These are phyloP conservation scores for Pollenia amentaria DNA, from an alignment of 2,888 invertebrate species.

Conservation along the genomic window DNA sequence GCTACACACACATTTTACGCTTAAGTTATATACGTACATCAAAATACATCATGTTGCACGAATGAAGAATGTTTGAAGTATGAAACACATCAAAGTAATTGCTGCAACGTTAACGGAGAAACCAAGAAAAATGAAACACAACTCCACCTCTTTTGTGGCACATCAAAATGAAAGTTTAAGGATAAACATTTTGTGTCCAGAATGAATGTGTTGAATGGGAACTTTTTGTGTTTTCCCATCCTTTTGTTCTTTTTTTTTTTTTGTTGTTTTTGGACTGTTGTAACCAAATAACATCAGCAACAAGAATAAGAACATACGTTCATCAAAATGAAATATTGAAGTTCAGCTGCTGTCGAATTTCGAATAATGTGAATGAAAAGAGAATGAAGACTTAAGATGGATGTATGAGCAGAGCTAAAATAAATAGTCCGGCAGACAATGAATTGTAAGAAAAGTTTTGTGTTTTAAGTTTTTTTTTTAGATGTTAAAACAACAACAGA, in stretches of 20 bases:
- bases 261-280: neutral
- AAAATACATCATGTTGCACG: constrained; percentile 43
- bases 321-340: constrained; percentile 74
- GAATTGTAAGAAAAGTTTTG: constrained; percentile 62
- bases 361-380: constrained; percentile 16
- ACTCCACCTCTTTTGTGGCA: constrained; percentile 61
- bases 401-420: constrained; percentile 44
- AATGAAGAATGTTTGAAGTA: constrained; percentile 57
- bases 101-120: constrained; percentile 58
- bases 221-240: constrained; percentile 19
- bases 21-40: neutral
- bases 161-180: constrained; percentile 63
- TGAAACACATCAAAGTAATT: constrained; percentile 72
- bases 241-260: neutral
- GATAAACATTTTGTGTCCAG: constrained; percentile 56
- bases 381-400: constrained; percentile 38
- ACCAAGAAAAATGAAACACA: constrained; percentile 41
- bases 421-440: constrained; percentile 64
- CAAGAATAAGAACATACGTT: constrained; percentile 40
- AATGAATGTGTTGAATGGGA: constrained; percentile 44
- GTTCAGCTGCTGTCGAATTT: constrained; percentile 67
- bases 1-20: neutral
- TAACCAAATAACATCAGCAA: constrained; percentile 15
- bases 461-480: constrained; percentile 41
- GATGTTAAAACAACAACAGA: constrained; percentile 31